These are phyloP conservation scores for Conopomorpha cramerella DNA, from an alignment of 1,140 invertebrate genomes.

Conservation along the genomic window DNA sequence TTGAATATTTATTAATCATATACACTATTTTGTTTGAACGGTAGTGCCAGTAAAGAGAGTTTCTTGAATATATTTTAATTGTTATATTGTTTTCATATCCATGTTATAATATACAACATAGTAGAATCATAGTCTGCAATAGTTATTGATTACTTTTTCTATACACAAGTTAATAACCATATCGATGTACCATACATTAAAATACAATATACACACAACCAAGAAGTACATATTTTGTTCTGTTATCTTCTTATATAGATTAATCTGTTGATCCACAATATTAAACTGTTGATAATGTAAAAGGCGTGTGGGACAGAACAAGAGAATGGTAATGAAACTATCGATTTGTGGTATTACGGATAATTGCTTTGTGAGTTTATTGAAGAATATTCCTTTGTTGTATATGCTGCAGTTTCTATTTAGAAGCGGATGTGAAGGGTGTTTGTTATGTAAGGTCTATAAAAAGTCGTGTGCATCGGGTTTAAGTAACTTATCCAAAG, in stretches of 20 bases:
- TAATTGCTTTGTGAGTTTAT: constrained; percentile 25
- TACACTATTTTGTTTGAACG: constrained; percentile 40
- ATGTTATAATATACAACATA: constrained; percentile 28
- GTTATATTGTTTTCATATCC: constrained; percentile 51
- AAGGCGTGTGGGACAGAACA: constrained; percentile 39
- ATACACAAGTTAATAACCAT: constrained; percentile 46
- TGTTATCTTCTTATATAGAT: constrained; percentile 49
- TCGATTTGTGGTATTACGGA: constrained; percentile 8
- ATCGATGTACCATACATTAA: constrained; percentile 18
- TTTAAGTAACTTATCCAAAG: constrained; percentile 26
- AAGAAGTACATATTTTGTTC: constrained; percentile 45
- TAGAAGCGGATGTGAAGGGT: constrained; percentile 13
- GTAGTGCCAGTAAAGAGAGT: constrained; percentile 30
- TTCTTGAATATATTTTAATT: constrained; percentile 36
- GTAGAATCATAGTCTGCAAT: constrained; percentile 28
- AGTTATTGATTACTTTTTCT: constrained; percentile 36
- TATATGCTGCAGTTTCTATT: constrained; percentile 20
- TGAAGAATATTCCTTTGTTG: constrained; percentile 19
- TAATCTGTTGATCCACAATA: constrained; percentile 43
- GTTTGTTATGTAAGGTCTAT: constrained; percentile 15
- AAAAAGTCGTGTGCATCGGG: constrained; percentile 15
- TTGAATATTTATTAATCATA: constrained; percentile 49
- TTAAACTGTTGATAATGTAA: constrained; percentile 30
- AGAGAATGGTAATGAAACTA: no score
- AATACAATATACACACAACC: constrained; percentile 36